Evolutionary conservation across 1,140 invertebrate genomes (phyloP), one percentile per base, ranked within the genome.

Genomic region (Macrostomum lignano): DNA sequence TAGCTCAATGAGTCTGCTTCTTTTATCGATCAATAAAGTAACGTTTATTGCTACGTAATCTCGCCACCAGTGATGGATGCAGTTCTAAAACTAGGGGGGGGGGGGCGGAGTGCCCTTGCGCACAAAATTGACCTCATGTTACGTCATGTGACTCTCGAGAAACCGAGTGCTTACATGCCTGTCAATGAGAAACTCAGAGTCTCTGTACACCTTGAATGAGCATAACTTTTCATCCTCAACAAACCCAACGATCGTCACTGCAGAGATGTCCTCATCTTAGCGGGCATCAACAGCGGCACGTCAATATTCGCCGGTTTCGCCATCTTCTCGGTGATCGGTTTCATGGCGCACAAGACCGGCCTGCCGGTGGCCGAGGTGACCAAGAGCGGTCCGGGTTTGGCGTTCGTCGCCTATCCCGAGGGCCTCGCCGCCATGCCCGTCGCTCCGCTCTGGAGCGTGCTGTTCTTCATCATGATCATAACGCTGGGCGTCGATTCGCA

Each of bases 281-380:
- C 79, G 44, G 67, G 72, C 21, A 9, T 28, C 17, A 17, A 28
- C 9, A 15, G 17, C 43, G 72, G 72, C 49, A 70, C 70, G 67
- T 70, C 52, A 62, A 60, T 49, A 9, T 43, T 79, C 9, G 73
- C 77, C 21, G 75, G 74, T 2, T 86, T 91, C 48, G 82, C 86
- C 3, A 86, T 91, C 44, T 93, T 93, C 58, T 88, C 81, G 0
- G 77, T 93, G 1, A 73, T 93, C 25, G 82, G 82, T 3, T 91
- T 82, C 52, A 91, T 93, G 81, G 78, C 82, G 1, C 21, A 37
- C 7, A 11, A 26, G 14, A 58, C 5, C 36, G 13, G 15, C 9
- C 14, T 28, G 15, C 15, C 30, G 1, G 10, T 15, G 32, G 25
- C 13, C 9, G 5, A 17, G 3, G 17, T 34, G 10, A 14, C 21